Evolutionary conservation across 1,140 invertebrate genomes (phyloP).

Genomic region (Choristoneura fumiferana): DNA sequence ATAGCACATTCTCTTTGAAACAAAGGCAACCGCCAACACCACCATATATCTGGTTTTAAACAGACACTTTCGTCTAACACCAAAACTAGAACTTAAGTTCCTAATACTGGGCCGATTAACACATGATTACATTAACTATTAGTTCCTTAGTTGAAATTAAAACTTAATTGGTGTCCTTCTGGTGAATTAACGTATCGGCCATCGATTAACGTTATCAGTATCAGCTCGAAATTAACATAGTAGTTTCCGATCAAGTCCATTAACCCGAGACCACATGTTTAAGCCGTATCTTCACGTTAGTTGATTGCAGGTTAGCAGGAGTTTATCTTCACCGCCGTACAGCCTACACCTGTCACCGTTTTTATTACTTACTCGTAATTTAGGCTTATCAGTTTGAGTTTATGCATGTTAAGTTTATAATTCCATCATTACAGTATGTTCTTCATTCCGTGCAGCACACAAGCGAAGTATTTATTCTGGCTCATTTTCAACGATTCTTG

Average conservation of each 20-base stretch:
- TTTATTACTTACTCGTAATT: background rate
- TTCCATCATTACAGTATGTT: conserved; percentile 3
- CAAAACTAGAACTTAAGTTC: conserved; percentile 28
- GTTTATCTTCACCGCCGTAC: conserved; percentile 46
- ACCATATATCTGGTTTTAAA: conserved; percentile 61
- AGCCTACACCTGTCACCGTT: conserved; percentile 20
- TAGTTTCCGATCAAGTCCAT: conserved; percentile 66
- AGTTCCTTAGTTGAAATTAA: conserved; percentile 25
- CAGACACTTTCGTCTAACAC: conserved; percentile 38
- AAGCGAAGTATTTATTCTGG: conserved; percentile 39
- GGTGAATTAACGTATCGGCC: conserved; percentile 70
- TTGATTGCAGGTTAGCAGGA: conserved; percentile 62
- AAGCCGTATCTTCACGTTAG: conserved; percentile 51
- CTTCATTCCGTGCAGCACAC: background rate
- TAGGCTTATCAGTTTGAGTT: conserved; percentile 15
- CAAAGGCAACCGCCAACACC: conserved; percentile 44
- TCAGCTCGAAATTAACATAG: conserved; percentile 69
- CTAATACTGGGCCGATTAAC: conserved; percentile 62
- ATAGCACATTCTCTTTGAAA: conserved; percentile 14
- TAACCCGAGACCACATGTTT: conserved; percentile 74
- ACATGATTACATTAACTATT: conserved; percentile 47
- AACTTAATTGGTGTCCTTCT: conserved; percentile 57
- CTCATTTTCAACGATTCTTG: conserved; percentile 46
- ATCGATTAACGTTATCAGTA: conserved; percentile 58
- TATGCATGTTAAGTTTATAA: conserved; percentile 40